Evolutionary conservation across 2,888 invertebrate species (phyloP), one percentile per base, ranked within the genome.

Genomic region (Pyrrhosoma nymphula): DNA sequence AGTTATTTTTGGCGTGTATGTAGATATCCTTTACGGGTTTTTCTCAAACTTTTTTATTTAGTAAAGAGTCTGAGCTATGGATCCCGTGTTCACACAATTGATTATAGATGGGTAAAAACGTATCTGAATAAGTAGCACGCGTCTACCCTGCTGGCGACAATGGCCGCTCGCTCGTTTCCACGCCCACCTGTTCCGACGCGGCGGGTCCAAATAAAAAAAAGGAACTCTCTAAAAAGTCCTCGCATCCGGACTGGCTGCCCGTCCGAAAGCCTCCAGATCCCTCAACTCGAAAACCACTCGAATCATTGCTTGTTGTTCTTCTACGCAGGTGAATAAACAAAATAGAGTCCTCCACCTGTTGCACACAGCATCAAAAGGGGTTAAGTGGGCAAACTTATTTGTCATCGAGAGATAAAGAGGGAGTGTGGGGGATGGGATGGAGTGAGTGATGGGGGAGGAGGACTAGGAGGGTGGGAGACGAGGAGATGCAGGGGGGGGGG

Each of bases 281-380:
- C 35, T 82, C 35, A 35, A 69, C 35, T 82, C 82, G 82, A 60
- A 69, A 69, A 82, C 82, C 30, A n/a, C 82, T 35, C 35, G 47
- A 55, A 93, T 69, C 93, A 39, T 75, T 69, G 47, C 69, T 93
- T 93, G 93, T 75, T 93, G 93, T 93, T 93, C 69, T 69, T 93
- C 93, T 93, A 93, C 93, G 75, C 93, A 93, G 69, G 93, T 93
- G 69, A 93, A 69, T 93, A 93, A 93, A 93, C 93, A 93, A 93
- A 93, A 93, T 93, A 93, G 93, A 93, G 69, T 93, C 93, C 93
- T 93, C 93, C 93, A 93, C 93, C 93, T 93, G 93, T 93, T 93
- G 93, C 93, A 47, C 63, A 47, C 93, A 69, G 93, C 69, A 60
- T 3, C 60, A 93, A 93, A 89, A 93, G 93, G 93, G 93, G 93